Percentiles rank a stretch among this genome's conserved stretches.
Conservation (phyloP, 2,888 invertebrate species). For the Euspilapteryx auroguttella region DNA sequence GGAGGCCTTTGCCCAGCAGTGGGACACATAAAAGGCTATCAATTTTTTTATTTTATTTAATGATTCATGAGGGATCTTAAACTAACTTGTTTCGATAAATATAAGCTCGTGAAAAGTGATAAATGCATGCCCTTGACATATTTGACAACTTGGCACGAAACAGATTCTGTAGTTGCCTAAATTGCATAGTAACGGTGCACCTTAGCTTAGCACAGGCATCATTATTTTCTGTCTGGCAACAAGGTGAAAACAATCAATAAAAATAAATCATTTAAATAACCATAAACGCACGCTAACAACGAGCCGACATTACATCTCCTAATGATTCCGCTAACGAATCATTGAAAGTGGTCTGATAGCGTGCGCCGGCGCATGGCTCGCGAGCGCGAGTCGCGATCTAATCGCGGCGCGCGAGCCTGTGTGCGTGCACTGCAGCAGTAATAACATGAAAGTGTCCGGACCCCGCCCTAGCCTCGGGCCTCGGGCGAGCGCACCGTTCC, state of each 20-base stretch:
- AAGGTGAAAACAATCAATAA: conserved; percentile 62
- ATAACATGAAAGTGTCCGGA: conserved; percentile 58
- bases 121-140: conserved; percentile 32
- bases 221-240: conserved; percentile 60
- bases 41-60: too few relatives aligned
- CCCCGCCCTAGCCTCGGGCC: conserved; percentile 59
- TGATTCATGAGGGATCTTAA: too few relatives aligned
- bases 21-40: too few relatives aligned
- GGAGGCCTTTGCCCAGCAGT: too few relatives aligned
- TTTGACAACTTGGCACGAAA: conserved; percentile 55
- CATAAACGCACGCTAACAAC: conserved; percentile 60
- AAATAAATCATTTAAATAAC: conserved; percentile 63
- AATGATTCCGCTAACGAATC: conserved; percentile 62
- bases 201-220: conserved; percentile 50
- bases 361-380: conserved; percentile 36
- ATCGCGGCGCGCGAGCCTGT: conserved; percentile 13
- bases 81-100: too few relatives aligned
- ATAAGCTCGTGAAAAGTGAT: too few relatives aligned
- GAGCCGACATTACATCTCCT: conserved; percentile 57
- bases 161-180: conserved; percentile 45
- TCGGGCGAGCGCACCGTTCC: conserved; percentile 38
- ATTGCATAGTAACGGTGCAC: conserved; percentile 45
- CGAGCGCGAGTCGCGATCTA: conserved; percentile 19
- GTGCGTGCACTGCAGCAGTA: conserved; percentile 40
- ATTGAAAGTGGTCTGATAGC: conserved; percentile 58